A percentile compares a stretch with the other conserved stretches of the same genome.
Conservation (phyloP, 2,888 invertebrate genomes). For the Xiphydria camelus region DNA sequence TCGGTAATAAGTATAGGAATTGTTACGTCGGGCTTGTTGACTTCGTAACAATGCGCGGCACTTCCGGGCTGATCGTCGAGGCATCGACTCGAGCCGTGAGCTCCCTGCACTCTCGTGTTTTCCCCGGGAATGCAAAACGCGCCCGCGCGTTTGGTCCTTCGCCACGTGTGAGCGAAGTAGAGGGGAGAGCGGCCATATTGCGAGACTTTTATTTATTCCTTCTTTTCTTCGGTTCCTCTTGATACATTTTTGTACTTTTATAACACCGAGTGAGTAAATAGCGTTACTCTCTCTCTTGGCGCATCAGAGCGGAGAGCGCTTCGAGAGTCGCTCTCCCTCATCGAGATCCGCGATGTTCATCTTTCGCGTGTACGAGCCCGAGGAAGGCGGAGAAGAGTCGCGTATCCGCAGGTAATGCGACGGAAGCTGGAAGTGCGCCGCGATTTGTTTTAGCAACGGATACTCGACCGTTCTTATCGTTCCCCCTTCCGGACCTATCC, state of each 20-base stretch:
- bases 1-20: slow-evolving; percentile 24
- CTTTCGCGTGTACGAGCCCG: slow-evolving; percentile 5
- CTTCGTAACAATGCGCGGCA: slow-evolving; percentile 8
- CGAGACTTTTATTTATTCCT: too few species aligned
- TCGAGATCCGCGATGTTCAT: neutral
- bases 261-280: too few species aligned
- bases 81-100: neutral
- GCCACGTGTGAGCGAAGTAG: too few species aligned
- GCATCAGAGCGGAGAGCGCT: too few species aligned
- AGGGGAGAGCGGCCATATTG: too few species aligned
- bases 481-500: slow-evolving; percentile 4
- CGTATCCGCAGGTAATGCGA: slow-evolving; percentile 12
- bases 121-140: too few species aligned
- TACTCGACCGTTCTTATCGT: slow-evolving; percentile 14
- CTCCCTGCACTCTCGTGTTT: too few species aligned
- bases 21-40: slow-evolving; percentile 21
- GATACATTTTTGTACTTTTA: too few species aligned
- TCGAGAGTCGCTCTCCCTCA: too few species aligned
- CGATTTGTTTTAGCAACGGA: slow-evolving; percentile 20
- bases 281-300: too few species aligned
- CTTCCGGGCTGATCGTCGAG: slow-evolving; percentile 10
- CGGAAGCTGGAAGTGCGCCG: slow-evolving; percentile 27
- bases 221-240: too few species aligned
- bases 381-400: slow-evolving; percentile 1
- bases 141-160: too few species aligned